phyloP scores from a whole-genome alignment of 1,140 invertebrate genomes.

The Hyphantria cunea region DNA sequence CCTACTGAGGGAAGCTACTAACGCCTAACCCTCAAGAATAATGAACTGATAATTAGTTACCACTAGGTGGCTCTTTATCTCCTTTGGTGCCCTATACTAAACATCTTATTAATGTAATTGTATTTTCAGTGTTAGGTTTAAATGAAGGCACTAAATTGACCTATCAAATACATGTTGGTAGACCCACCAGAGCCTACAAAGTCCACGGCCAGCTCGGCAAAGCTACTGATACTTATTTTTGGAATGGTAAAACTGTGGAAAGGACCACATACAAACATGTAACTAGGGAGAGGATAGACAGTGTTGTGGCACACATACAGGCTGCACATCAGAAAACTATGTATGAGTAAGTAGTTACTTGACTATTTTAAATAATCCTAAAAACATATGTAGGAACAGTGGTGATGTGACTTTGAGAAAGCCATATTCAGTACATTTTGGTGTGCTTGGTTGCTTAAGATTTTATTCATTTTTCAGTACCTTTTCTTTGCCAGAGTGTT shows the following conservation, averaged over 20 bases:
- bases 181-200: conserved; percentile 87
- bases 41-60: too few relatives aligned
- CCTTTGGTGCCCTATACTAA: too few relatives aligned
- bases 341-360: conserved; percentile 87
- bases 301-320: conserved; percentile 88
- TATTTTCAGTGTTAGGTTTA: conserved; percentile 87
- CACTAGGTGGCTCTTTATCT: too few relatives aligned
- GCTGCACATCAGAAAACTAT: conserved; percentile 91
- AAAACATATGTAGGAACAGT: too few relatives aligned
- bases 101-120: too few relatives aligned
- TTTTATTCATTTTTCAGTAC: too few relatives aligned
- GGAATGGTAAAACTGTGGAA: conserved; percentile 87
- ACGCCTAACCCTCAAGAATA: too few relatives aligned
- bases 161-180: conserved; percentile 80
- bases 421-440: too few relatives aligned
- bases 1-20: too few relatives aligned
- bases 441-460: too few relatives aligned
- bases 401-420: too few relatives aligned
- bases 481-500: too few relatives aligned
- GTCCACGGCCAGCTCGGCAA: conserved; percentile 90
- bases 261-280: conserved; percentile 88
- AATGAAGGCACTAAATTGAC: conserved; percentile 84
- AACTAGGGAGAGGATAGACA: conserved; percentile 85
- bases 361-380: neutral
- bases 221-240: conserved; percentile 89